Conservation (phyloP, 2,797 vertebrate species). For the Melanotaenia trifasciata region DNA sequence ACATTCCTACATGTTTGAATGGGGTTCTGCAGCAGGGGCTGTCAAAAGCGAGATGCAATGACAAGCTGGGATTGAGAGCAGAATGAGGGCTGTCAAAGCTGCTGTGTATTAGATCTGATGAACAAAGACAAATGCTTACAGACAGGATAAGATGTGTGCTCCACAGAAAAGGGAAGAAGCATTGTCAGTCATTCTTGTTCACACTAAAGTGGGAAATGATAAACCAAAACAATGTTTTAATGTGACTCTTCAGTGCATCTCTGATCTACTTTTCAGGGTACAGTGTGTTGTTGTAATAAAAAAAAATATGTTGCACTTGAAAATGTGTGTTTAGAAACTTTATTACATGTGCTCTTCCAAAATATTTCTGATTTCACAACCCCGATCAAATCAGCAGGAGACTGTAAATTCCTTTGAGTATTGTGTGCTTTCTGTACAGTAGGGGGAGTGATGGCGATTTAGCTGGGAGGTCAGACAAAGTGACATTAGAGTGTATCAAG, state of each 20-base stretch:
- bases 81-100: slow-evolving; percentile 80
- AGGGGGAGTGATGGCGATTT: slow-evolving; percentile 62
- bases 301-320: slow-evolving; percentile 27
- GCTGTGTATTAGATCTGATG: slow-evolving; percentile 45
- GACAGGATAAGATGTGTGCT: slow-evolving; percentile 47
- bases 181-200: slow-evolving; percentile 54
- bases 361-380: slow-evolving; percentile 19
- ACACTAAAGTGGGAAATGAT: slow-evolving; percentile 54
- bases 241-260: slow-evolving; percentile 18
- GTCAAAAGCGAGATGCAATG: slow-evolving; percentile 61
- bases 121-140: slow-evolving; percentile 62
- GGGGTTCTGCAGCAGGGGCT: slow-evolving; percentile 61
- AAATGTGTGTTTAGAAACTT: slow-evolving; percentile 27
- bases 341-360: slow-evolving; percentile 2
- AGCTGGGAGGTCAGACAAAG: slow-evolving; percentile 49
- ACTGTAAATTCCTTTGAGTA: slow-evolving; percentile 20
- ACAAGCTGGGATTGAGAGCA: slow-evolving; percentile 65
- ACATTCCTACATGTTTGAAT: slow-evolving; percentile 73
- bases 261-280: slow-evolving; percentile 56
- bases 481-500: slow-evolving; percentile 43
- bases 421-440: slow-evolving; percentile 58
- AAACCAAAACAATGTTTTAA: slow-evolving; percentile 54
- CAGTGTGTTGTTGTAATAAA: slow-evolving; percentile 37
- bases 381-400: slow-evolving; percentile 11
- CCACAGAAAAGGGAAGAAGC: slow-evolving; percentile 50